phyloP scores from a whole-genome alignment of 2,113 vertebrate species.

The Camelus bactrianus region DNA sequence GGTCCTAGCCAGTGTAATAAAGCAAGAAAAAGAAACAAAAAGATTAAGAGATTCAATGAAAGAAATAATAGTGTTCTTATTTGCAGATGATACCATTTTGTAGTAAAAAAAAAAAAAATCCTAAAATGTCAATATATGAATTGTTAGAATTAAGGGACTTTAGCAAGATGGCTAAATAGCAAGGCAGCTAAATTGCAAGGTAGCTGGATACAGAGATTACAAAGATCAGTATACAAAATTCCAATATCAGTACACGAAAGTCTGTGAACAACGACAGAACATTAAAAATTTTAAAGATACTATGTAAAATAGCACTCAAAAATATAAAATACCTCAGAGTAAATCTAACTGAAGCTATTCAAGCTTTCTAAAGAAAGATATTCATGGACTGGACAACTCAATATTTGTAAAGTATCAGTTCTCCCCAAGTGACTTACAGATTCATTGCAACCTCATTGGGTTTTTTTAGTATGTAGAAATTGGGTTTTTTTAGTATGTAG shows the following conservation, averaged over 20 bases:
- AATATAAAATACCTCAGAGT: not conserved
- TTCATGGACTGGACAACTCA: not conserved
- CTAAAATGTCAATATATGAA: not conserved
- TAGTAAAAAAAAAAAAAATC: not conserved
- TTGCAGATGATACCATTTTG: not conserved
- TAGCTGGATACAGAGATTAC: not conserved
- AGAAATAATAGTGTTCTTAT: slow-evolving; percentile 8
- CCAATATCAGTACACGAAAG: not conserved
- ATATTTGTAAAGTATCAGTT: not conserved
- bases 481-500: not conserved
- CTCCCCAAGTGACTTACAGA: not conserved
- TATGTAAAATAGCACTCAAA: not conserved
- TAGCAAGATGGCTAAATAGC: not conserved
- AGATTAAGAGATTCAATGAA: not conserved
- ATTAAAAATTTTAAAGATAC: not conserved
- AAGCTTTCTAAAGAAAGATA: not conserved
- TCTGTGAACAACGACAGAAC: not conserved
- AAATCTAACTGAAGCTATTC: not conserved
- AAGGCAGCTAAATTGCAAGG: not conserved
- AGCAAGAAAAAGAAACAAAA: not conserved
- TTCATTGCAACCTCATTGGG: not conserved
- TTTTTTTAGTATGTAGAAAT: too few species aligned
- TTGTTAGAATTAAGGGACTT: slow-evolving; percentile 1
- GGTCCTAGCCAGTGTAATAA: not conserved
- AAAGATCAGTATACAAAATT: not conserved